Conservation (phyloP, 2,113 vertebrate species). For the Dascyllus trimaculatus region DNA sequence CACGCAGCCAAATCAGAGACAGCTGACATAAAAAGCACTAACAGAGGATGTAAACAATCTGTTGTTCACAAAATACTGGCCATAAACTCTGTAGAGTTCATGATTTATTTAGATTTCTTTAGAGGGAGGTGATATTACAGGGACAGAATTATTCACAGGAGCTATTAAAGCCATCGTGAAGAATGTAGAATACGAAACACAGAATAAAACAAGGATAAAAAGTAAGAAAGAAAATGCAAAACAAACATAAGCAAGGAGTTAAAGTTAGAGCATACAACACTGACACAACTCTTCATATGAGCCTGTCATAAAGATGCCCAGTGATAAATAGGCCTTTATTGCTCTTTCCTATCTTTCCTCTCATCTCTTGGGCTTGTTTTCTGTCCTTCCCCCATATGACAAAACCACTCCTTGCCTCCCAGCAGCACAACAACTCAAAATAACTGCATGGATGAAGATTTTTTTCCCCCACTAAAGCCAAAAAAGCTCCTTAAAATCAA, state of each 20-base stretch:
- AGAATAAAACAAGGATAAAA: conserved; percentile 11
- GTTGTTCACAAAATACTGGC: conserved; percentile 15
- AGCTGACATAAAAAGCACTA: conserved; percentile 7
- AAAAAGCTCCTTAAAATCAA: conserved; percentile 30
- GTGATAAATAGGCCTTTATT: conserved; percentile 67
- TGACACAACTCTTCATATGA: conserved; percentile 33
- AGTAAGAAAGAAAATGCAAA: conserved; percentile 7
- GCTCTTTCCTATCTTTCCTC: conserved; percentile 63
- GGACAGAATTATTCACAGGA: conserved; percentile 13
- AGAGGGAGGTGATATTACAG: conserved; percentile 22
- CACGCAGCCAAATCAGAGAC: conserved; percentile 13
- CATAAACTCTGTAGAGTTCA: no score
- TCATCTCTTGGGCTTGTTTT: conserved; percentile 34
- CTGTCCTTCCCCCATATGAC: conserved; percentile 21
- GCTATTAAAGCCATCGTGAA: conserved; percentile 23
- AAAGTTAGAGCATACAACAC: conserved; percentile 7
- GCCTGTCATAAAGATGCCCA: conserved; percentile 53
- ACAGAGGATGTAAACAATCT: conserved; percentile 27
- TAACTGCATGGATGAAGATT: conserved; percentile 12
- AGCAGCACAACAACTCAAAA: conserved; percentile 42
- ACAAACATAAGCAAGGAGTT: not conserved
- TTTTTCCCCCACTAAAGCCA: not conserved
- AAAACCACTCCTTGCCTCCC: conserved; percentile 57
- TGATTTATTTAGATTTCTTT: conserved; percentile 24
- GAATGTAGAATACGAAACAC: not conserved